Percentiles rank a stretch among this genome's conserved stretches.
These are phyloP conservation scores for Vandiemenella viatica DNA, from an alignment of 2,888 invertebrate genomes.

Conservation along the genomic window DNA sequence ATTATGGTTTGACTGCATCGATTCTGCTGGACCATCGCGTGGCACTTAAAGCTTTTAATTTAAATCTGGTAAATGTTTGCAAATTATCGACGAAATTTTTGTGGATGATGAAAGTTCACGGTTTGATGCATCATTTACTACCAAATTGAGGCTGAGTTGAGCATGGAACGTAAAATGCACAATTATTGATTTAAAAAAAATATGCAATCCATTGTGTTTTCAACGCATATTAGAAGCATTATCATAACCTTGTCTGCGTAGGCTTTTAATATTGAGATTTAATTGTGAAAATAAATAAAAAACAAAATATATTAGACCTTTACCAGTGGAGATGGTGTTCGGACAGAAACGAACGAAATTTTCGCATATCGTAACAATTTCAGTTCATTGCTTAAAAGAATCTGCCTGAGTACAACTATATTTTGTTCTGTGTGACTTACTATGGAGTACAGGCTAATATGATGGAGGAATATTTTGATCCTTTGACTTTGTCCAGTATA, in stretches of 20 bases:
- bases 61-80: constrained; percentile 15
- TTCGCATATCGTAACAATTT: too few species aligned
- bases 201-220: background rate
- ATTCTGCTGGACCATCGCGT: constrained; percentile 6
- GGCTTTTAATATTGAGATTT: background rate
- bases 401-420: too few species aligned
- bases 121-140: background rate
- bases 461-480: too few species aligned
- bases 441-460: too few species aligned
- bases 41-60: constrained; percentile 16
- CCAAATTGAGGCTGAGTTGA: background rate
- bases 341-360: too few species aligned
- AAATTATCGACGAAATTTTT: constrained; percentile 11
- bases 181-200: background rate
- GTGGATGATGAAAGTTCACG: background rate
- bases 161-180: background rate
- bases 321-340: too few species aligned
- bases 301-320: background rate
- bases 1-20: constrained; percentile 8
- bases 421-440: too few species aligned
- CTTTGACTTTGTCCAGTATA: too few species aligned
- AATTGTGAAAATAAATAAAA: background rate
- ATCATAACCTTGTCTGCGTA: background rate
- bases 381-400: too few species aligned
- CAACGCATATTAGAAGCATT: background rate